Percentiles rank a stretch among this genome's conserved stretches.
Evolutionary conservation across 2,888 invertebrate genomes (phyloP).

Genomic region (Embidobia sp.): DNA sequence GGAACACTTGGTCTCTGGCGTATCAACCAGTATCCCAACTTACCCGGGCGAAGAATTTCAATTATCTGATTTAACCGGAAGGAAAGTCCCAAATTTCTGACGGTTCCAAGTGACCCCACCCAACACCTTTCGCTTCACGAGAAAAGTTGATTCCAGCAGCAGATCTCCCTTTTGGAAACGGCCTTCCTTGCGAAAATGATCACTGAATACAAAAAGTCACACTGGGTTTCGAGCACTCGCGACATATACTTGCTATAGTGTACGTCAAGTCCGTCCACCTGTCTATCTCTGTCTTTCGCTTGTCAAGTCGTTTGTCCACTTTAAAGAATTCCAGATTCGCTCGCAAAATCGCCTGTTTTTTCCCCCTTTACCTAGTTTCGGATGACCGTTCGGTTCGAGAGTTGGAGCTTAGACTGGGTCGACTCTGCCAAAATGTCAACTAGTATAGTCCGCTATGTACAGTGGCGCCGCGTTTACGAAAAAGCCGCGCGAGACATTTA

Average conservation of each 20-base stretch:
- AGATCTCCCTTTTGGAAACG: neutral
- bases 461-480: conserved; percentile 76
- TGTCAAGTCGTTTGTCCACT: conserved; percentile 32
- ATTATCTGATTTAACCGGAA: neutral
- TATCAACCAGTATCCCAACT: conserved; percentile 30
- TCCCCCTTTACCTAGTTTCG: conserved; percentile 79
- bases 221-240: conserved; percentile 65
- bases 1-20: conserved; percentile 15
- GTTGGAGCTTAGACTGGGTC: conserved; percentile 81
- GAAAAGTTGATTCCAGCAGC: too few relatives aligned
- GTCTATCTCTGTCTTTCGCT: neutral
- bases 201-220: conserved; percentile 55
- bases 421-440: conserved; percentile 78
- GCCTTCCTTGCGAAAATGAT: conserved; percentile 16
- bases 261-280: too few relatives aligned
- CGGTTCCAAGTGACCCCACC: conserved; percentile 8
- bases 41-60: neutral
- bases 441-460: conserved; percentile 78
- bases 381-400: conserved; percentile 81
- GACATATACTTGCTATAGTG: conserved; percentile 18
- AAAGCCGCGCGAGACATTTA: conserved; percentile 78
- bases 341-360: conserved; percentile 30
- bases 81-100: neutral
- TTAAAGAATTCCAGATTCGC: conserved; percentile 3
- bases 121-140: conserved; percentile 29